These are phyloP conservation scores for Dipodomys spectabilis DNA, from an alignment of 2,113 vertebrate genomes.

Conservation along the genomic window DNA sequence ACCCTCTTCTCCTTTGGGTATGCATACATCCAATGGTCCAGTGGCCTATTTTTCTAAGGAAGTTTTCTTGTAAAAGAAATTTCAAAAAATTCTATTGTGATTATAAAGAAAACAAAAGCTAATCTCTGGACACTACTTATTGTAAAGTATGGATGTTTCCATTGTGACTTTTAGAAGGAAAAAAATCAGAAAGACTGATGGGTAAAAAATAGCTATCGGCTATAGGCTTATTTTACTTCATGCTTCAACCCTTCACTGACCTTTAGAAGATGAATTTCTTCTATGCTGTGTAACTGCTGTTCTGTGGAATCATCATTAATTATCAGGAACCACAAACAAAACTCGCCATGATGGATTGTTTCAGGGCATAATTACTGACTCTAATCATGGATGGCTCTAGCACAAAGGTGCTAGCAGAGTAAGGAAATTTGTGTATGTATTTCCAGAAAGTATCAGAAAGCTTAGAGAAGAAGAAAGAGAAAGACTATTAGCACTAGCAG, in stretches of 20 bases:
- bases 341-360: conserved; percentile 80
- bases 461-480: conserved; percentile 49
- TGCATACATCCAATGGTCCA: background rate
- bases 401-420: conserved; percentile 61
- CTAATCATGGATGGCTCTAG: conserved; percentile 75
- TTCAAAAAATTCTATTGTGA: conserved; percentile 25
- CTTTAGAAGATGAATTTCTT: conserved; percentile 86
- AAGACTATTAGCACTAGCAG: conserved; percentile 40
- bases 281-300: conserved; percentile 72
- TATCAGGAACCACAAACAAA: conserved; percentile 80
- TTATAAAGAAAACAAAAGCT: conserved; percentile 19
- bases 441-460: conserved; percentile 66
- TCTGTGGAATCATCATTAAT: conserved; percentile 82
- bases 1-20: too few species aligned
- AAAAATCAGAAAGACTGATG: conserved; percentile 73
- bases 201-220: conserved; percentile 76
- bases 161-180: conserved; percentile 33
- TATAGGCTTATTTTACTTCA: conserved; percentile 80
- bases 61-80: conserved; percentile 23
- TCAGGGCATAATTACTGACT: conserved; percentile 81
- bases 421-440: background rate
- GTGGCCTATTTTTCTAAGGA: background rate
- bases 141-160: background rate
- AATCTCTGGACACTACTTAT: background rate
- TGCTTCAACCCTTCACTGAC: conserved; percentile 76